Evolutionary conservation across 2,888 invertebrate genomes (phyloP), one percentile per base, ranked within the genome.

Genomic region (Itoplectis maculator): DNA sequence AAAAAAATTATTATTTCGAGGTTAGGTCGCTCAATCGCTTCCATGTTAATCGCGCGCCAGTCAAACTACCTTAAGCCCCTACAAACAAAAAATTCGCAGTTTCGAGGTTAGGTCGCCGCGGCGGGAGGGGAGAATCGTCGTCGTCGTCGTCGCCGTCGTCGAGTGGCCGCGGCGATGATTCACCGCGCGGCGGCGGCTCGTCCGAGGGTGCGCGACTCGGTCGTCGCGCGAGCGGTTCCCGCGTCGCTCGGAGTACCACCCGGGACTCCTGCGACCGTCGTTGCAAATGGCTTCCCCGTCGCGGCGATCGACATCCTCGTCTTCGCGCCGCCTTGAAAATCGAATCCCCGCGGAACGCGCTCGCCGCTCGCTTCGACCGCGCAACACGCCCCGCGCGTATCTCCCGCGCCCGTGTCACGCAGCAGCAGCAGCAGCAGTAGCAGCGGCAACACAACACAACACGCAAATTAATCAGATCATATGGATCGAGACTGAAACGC

Each of bases 211-310:
- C 51, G 65, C 47, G 47, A 40, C 47, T 73, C 37, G 18, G 8
- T 51, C 20, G n/a, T n/a, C n/a, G n/a, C n/a, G n/a, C n/a, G n/a
- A n/a, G n/a, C 42, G 15, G 18, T n/a, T 40, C 20, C 45, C 15
- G 23, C 15, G 56, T 23, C 66, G 75, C 23, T 54, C 8, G 4
- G 0, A 79, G 70, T 82, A 70, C 74, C 74, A 79, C 65, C 54
- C 77, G 78, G 75, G 74, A 79, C 74, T 75, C 66, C 81, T 73
- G 65, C 63, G 79, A 74, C 77, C 72, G 69, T 81, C 72, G 69
- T 81, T 83, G 79, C 79, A 81, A 84, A 81, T 81, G 83, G 83
- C 84, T 81, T 81, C 76, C 81, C 37, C 37, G 15, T 61, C 49
- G 61, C 65, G 47, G 63, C 74, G 65, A 81, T 29, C 29, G 72